These are phyloP conservation scores for Dasyurus viverrinus DNA, from an alignment of 2,113 vertebrate genomes.

Conservation along the genomic window DNA sequence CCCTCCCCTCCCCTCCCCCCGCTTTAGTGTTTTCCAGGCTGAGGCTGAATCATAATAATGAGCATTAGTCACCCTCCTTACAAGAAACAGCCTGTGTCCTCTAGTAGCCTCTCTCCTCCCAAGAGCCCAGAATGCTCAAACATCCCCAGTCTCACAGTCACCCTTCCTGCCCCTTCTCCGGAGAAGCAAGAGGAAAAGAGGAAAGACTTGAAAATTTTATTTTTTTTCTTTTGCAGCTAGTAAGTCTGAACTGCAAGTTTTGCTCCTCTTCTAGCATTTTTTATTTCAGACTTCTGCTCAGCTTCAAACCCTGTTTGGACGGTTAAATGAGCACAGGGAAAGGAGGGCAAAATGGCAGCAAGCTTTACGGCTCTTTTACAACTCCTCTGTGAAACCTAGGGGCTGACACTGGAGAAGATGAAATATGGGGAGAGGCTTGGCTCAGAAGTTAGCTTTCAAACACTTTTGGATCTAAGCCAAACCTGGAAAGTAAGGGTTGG, in stretches of 20 bases:
- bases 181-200: neutral
- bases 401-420: neutral
- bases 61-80: slow-evolving; percentile 35
- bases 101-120: neutral
- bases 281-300: neutral
- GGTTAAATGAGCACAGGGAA: neutral
- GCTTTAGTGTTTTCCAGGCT: neutral
- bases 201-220: neutral
- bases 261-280: neutral
- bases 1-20: neutral
- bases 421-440: neutral
- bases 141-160: neutral
- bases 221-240: neutral
- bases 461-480: neutral
- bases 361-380: neutral
- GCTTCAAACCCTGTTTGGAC: neutral
- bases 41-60: neutral
- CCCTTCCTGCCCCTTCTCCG: neutral
- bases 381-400: neutral
- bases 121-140: neutral
- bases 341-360: neutral
- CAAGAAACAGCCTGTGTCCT: neutral
- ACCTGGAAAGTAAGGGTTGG: neutral
- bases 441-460: neutral
- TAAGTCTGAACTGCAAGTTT: neutral